Percentiles rank a stretch among this genome's conserved stretches.
Conservation (phyloP, 2,797 vertebrate genomes). For the Lateolabrax maculatus region DNA sequence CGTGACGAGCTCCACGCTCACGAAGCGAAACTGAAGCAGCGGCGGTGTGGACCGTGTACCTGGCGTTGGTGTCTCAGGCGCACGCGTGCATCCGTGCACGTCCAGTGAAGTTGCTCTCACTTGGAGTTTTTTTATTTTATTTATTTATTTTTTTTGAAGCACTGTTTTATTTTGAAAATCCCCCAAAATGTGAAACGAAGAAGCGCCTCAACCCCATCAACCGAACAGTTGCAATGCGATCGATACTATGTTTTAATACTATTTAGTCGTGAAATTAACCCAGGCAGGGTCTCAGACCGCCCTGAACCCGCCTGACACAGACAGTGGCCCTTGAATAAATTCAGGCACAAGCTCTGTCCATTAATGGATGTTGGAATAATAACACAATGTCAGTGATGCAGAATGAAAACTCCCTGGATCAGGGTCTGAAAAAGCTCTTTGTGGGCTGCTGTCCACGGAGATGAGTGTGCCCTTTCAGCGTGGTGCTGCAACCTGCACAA, state of each 20-base stretch:
- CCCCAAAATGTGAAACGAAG: not conserved
- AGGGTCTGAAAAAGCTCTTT: not conserved
- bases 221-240: not conserved
- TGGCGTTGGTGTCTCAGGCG: too few species aligned
- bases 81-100: rapidly evolving
- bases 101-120: not conserved
- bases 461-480: too few species aligned
- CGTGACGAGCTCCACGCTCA: too few species aligned
- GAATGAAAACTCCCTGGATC: not conserved
- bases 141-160: not conserved
- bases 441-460: too few species aligned
- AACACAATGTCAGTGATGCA: too few species aligned
- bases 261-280: not conserved
- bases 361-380: not conserved
- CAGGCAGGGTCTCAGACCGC: too few species aligned
- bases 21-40: constrained; percentile 10
- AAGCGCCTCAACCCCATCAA: not conserved
- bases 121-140: not conserved
- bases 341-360: not conserved
- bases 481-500: too few species aligned
- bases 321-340: not conserved
- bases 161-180: constrained; percentile 41
- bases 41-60: too few species aligned
- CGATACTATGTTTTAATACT: not conserved
- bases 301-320: rapidly evolving